Conservation (phyloP, 2,797 vertebrate species). For the Heliangelus exortis region DNA sequence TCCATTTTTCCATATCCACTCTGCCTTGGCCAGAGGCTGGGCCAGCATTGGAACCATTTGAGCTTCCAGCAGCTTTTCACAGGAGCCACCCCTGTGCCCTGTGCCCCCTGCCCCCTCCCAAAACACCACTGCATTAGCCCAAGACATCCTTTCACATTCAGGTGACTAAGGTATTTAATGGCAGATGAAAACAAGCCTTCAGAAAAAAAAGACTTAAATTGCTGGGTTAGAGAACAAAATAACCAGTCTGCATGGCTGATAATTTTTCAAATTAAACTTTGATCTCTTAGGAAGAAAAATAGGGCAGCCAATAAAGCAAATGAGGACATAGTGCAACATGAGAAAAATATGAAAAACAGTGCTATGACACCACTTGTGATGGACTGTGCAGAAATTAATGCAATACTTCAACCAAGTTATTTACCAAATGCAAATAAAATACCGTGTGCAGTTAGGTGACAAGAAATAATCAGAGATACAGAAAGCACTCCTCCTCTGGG, state of each 20-base stretch:
- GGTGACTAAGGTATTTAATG: not conserved
- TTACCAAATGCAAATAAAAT: conserved; percentile 7
- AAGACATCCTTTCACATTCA: not conserved
- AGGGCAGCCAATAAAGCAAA: not conserved
- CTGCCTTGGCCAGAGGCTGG: too few species aligned
- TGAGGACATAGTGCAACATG: not conserved
- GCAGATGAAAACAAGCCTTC: not conserved
- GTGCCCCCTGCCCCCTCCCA: too few species aligned
- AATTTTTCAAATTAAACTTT: not conserved
- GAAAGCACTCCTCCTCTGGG: not conserved
- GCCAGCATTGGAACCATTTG: too few species aligned
- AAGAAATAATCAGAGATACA: conserved; percentile 29
- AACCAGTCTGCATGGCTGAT: not conserved
- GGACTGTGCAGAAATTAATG: not conserved
- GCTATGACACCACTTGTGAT: not conserved
- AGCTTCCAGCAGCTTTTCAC: too few species aligned
- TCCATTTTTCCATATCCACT: too few species aligned
- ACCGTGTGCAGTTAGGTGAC: not conserved
- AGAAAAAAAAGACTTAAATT: not conserved
- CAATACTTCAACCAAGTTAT: not conserved
- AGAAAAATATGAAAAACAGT: not conserved
- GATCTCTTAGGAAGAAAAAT: not conserved
- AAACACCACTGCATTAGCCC: too few species aligned
- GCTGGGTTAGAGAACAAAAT: not conserved
- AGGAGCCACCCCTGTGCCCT: too few species aligned